Conservation (phyloP, 1,140 invertebrate genomes). For the Parapsyche elsis region DNA sequence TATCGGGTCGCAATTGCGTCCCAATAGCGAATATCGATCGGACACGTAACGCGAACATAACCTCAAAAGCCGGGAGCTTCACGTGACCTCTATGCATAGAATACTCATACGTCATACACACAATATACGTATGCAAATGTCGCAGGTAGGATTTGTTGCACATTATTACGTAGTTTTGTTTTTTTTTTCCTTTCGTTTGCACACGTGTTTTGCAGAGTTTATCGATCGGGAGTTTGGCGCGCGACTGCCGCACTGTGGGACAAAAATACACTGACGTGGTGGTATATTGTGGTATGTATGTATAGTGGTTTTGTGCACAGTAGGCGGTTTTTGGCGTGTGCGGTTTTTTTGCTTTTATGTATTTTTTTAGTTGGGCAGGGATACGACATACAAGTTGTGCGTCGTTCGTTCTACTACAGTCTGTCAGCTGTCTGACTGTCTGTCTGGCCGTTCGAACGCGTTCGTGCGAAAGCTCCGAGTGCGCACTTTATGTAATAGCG, state of each 20-base stretch:
- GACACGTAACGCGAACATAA: background rate
- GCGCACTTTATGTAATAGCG: no score
- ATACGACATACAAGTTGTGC: no score
- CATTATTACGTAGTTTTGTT: no score
- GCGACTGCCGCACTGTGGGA: background rate
- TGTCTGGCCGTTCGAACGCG: no score
- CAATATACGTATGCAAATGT: background rate
- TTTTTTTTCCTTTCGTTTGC: no score
- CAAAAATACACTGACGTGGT: background rate
- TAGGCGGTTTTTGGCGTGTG: background rate
- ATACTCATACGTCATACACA: background rate
- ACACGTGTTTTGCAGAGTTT: background rate
- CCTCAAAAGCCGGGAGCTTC: conserved; percentile 23
- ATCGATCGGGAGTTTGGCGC: background rate
- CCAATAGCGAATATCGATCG: background rate
- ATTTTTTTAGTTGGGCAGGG: no score
- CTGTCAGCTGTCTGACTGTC: no score
- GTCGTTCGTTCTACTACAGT: no score
- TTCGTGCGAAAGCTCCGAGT: no score
- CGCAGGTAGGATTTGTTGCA: no score
- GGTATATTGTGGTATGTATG: background rate
- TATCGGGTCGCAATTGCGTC: no score
- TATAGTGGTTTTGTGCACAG: background rate
- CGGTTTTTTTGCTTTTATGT: no score
- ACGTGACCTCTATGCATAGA: conserved; percentile 17